Base-by-base conservation (phyloP, 1,140 invertebrate genomes). In the Lordiphosa mommai region DNA sequence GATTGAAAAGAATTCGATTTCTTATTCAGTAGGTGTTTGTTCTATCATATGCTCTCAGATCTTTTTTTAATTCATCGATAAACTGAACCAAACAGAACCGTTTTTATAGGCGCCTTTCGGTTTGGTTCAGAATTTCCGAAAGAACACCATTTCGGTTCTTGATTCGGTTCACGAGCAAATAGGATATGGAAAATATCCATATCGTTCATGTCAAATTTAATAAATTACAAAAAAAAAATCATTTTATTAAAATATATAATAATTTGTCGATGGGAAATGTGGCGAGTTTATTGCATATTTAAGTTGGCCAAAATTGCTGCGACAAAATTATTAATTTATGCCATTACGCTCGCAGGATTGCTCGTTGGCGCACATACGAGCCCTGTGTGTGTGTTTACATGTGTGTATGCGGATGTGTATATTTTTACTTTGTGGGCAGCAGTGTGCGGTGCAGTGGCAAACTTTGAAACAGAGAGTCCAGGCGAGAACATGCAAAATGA, bases 321-420 rank as follows among this genome's bases (percentile, higher is more conserved):
- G 61, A 59, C 61, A 68, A 68, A 65, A 68, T 68, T 59, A 68
- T 60, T 67, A 58, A 68, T 68, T 68, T 68, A 66, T 68, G 55
- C 17, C 55, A 37, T 47, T 68, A 33, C 47, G 43, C 27, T 30
- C 23, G 27, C 49, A 44, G 46, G 27, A 59, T 47, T 34, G 27
- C 34, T 17, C 13, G n/a, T 30, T 27, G 14, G 16, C 23, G 30
- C 8, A 29, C 10, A 4, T 10, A 2, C 40, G 16, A 13, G 12
- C 2, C 5, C 7, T 7, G n/a, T 36, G 3, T 36, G 0, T 6
- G 14, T 37, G 13, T 14, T 13, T 37, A 36, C 13, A 37, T 14
- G 12, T 37, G n/a, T 41, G 27, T 14, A 3, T 32, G 12, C 9
- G 8, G 9, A 23, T 47, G 13, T 29, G 41, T 47, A 13, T 20